Conservation (phyloP, 2,888 invertebrate species). For the Blomia tropicalis region DNA sequence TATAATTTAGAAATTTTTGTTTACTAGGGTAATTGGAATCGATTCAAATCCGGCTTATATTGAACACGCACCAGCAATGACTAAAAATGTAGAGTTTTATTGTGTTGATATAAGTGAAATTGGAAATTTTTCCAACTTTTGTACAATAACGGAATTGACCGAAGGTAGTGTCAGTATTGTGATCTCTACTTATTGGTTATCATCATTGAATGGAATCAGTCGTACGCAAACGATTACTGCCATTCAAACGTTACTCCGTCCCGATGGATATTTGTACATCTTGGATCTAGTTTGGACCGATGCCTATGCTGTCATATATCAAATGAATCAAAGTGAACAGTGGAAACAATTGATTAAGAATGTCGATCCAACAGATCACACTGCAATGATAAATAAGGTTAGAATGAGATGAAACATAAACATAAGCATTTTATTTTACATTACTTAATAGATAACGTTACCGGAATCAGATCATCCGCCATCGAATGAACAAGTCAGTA, state of each 20-base stretch:
- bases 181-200: conserved; percentile 7
- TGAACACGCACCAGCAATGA: neutral
- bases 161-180: neutral
- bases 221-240: neutral
- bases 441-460: neutral
- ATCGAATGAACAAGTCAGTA: neutral
- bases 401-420: no score
- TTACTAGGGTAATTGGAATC: neutral
- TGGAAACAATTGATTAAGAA: neutral
- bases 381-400: no score
- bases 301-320: neutral
- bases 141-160: neutral
- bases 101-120: conserved; percentile 1
- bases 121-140: neutral
- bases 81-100: neutral
- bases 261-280: neutral
- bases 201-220: neutral
- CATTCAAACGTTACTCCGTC: neutral
- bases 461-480: neutral
- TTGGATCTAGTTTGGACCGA: conserved; percentile 7
- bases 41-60: conserved; percentile 1
- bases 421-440: no score
- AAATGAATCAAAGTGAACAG: neutral
- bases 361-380: neutral
- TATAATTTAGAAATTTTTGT: neutral